Conservation (phyloP, 92 coral and sea anemone genomes). For the Meandrina meandrites region DNA sequence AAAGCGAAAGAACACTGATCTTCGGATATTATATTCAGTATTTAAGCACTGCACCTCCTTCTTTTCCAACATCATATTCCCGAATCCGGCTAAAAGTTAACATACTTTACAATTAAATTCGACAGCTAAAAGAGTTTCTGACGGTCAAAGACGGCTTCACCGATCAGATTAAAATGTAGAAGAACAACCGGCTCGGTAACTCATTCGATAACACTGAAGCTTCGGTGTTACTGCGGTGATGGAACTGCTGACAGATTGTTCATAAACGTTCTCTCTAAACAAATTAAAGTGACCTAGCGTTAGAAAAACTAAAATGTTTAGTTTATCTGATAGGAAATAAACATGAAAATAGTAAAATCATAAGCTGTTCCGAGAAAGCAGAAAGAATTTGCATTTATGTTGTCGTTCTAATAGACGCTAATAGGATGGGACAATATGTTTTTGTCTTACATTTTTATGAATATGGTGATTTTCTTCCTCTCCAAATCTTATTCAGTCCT, state of each 20-base stretch:
- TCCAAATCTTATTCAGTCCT: background rate
- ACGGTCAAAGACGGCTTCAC: background rate
- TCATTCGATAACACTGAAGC: background rate
- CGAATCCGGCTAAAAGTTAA: slow-evolving; percentile 10
- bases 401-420: background rate
- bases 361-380: background rate
- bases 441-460: background rate
- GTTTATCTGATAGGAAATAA: background rate
- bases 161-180: background rate
- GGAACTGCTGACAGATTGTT: background rate
- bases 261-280: background rate
- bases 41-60: background rate
- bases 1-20: background rate
- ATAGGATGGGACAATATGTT: background rate
- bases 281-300: background rate
- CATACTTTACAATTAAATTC: slow-evolving; percentile 18
- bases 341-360: background rate
- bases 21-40: background rate
- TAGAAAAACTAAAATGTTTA: background rate
- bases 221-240: background rate
- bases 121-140: background rate
- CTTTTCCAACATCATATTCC: background rate
- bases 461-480: background rate
- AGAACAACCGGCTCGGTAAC: background rate
- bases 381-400: background rate